These are phyloP conservation scores for Acromyrmex heyeri DNA, from an alignment of 1,140 invertebrate genomes.

Conservation along the genomic window DNA sequence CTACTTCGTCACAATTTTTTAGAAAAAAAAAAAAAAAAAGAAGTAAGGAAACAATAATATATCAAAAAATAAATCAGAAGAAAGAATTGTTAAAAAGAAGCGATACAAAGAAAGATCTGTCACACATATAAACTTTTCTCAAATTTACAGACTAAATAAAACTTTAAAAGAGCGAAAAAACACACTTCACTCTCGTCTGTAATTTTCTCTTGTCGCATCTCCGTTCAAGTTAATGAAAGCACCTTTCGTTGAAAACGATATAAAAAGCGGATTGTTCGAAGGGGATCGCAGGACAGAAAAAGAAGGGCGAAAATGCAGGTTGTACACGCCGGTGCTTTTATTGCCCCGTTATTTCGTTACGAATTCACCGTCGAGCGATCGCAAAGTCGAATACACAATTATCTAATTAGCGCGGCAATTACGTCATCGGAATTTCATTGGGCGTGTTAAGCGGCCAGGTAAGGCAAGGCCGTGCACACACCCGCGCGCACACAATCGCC, in stretches of 20 bases:
- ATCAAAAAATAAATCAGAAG: not conserved
- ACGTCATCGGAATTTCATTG: slow-evolving; percentile 71
- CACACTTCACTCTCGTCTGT: not conserved
- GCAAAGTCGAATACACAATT: slow-evolving; percentile 69
- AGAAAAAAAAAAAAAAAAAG: not conserved
- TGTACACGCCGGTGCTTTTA: slow-evolving; percentile 51
- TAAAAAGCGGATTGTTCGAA: slow-evolving; percentile 33
- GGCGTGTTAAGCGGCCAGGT: slow-evolving; percentile 61
- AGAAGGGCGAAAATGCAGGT: not conserved
- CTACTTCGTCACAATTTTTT: not conserved
- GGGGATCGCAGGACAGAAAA: slow-evolving; percentile 25
- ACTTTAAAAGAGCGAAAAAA: slow-evolving; percentile 15
- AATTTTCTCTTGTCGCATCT: slow-evolving; percentile 41
- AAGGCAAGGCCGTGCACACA: slow-evolving; percentile 37
- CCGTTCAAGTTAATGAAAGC: slow-evolving; percentile 56
- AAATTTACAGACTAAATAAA: slow-evolving; percentile 21
- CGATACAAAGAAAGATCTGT: not conserved
- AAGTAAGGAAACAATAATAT: not conserved
- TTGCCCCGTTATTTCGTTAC: slow-evolving; percentile 68
- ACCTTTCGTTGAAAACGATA: slow-evolving; percentile 41
- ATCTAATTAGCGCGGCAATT: slow-evolving; percentile 69
- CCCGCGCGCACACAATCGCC: slow-evolving; percentile 31
- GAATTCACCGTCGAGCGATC: slow-evolving; percentile 61
- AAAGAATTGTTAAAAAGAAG: not conserved
- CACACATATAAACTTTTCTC: slow-evolving; percentile 36